Percentiles rank a stretch among this genome's conserved stretches.
These are phyloP conservation scores for Monopis laevigella DNA, from an alignment of 2,888 invertebrate genomes.

Conservation along the genomic window DNA sequence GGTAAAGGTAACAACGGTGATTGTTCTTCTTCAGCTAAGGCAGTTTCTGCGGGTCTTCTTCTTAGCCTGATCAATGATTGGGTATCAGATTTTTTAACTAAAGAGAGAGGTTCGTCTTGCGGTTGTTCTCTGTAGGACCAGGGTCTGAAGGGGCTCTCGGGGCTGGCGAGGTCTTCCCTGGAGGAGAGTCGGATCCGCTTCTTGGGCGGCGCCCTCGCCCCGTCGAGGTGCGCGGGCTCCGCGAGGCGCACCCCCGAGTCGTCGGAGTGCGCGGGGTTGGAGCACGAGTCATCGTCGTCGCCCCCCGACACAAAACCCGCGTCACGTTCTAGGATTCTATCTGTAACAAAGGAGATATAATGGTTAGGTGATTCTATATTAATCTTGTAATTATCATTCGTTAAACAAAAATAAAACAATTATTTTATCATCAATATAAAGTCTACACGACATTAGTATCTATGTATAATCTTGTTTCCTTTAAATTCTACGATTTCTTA, in stretches of 20 bases:
- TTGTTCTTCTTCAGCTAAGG: slow-evolving; percentile 40
- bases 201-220: slow-evolving; percentile 68
- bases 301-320: slow-evolving; percentile 80
- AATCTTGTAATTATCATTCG: no score
- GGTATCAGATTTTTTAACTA: slow-evolving; percentile 59
- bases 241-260: slow-evolving; percentile 59
- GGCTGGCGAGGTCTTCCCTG: slow-evolving; percentile 42
- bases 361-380: no score
- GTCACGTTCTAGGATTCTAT: slow-evolving; percentile 67
- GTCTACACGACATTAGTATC: no score
- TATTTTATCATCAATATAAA: no score
- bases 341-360: slow-evolving; percentile 67
- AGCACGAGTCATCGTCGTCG: slow-evolving; percentile 72
- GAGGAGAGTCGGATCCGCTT: slow-evolving; percentile 72
- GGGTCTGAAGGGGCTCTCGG: slow-evolving; percentile 69
- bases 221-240: slow-evolving; percentile 39
- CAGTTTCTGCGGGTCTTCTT: no score
- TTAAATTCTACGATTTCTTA: no score
- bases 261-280: slow-evolving; percentile 60
- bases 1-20: slow-evolving; percentile 32
- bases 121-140: slow-evolving; percentile 71
- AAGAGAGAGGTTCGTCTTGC: slow-evolving; percentile 72
- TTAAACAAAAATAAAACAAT: no score
- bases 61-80: slow-evolving; percentile 41
- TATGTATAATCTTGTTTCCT: no score